phyloP scores from a whole-genome alignment of 2,888 invertebrate species.

The Philereme transversata region DNA sequence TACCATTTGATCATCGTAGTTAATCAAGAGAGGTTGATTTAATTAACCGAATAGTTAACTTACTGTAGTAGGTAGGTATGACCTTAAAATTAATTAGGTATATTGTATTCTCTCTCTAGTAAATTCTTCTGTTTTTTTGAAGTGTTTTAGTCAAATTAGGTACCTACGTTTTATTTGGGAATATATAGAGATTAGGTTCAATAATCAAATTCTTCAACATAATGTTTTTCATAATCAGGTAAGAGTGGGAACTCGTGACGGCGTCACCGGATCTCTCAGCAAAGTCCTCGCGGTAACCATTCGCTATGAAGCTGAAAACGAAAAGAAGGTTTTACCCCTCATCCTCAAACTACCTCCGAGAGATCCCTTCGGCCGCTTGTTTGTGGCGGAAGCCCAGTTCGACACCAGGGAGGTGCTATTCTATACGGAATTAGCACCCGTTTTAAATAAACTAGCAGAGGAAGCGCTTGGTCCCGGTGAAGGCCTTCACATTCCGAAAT shows the following conservation, averaged over 20 bases:
- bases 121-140: too few species aligned
- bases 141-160: too few species aligned
- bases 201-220: neutral
- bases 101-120: too few species aligned
- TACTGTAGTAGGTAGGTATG: too few species aligned
- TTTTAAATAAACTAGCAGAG: conserved; percentile 87
- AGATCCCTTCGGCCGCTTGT: conserved; percentile 91
- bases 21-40: neutral
- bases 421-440: conserved; percentile 90
- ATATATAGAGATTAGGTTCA: too few species aligned
- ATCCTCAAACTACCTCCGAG: conserved; percentile 91
- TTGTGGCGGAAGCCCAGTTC: conserved; percentile 92
- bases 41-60: neutral
- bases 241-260: conserved; percentile 79
- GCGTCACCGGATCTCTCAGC: conserved; percentile 89
- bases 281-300: conserved; percentile 90
- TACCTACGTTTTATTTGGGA: too few species aligned
- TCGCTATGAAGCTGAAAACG: conserved; percentile 81
- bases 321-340: conserved; percentile 72
- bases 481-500: conserved; percentile 81
- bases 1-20: too few species aligned
- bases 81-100: too few species aligned
- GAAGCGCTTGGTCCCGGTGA: conserved; percentile 78
- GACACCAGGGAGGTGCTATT: conserved; percentile 92
- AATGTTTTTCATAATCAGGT: conserved; percentile 50